Base-by-base conservation (phyloP, 1,140 invertebrate species). In the Euura lappo region DNA sequence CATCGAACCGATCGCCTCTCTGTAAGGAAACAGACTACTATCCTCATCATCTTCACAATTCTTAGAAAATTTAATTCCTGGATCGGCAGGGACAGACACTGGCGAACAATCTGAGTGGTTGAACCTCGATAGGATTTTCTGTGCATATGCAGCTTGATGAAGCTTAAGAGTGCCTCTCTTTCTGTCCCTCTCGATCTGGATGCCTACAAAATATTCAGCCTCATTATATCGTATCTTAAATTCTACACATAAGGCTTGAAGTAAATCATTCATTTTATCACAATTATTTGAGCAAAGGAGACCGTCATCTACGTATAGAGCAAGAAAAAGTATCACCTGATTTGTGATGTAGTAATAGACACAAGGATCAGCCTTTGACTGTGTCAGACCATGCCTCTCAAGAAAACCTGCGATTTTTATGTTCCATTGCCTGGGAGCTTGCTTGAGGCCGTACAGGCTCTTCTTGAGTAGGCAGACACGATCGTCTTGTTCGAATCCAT, bases 381-480 rank as follows among this genome's bases (percentile, higher is more conserved):
- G 42, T 74, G 75, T 67, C n/a, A 86, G 79, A 1, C 74, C 74
- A 11, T 71, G 4, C 13, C 79, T 72, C 11, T 72, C 66, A 13
- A 82, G 71, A 71, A 79, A 79, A 13, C 75, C 4, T n/a, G 65
- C 45, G 4, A 85, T 77, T 44, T 70, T 43, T 44, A 79, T 72
- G 70, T 84, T 81, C 86, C 85, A 88, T 6, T 71, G 78, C 28
- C 80, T 69, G 46, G 82, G 80, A 44, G 83, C 74, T 71, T 87
- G 83, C 73, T 85, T 82, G 0, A 87, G 72, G 0, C 80, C 85
- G 74, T 87, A 87, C 8, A 87, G n/a, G 66, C 77, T 78, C 74
- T 79, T 83, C 2, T 81, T 79, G 7, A 88, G 69, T 68, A 43
- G 71, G 65, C 76, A 83, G n/a, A 81, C 79, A 51, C 70, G 44